Base-by-base conservation (phyloP, 2,113 vertebrate species). In the Struthidea cinerea region DNA sequence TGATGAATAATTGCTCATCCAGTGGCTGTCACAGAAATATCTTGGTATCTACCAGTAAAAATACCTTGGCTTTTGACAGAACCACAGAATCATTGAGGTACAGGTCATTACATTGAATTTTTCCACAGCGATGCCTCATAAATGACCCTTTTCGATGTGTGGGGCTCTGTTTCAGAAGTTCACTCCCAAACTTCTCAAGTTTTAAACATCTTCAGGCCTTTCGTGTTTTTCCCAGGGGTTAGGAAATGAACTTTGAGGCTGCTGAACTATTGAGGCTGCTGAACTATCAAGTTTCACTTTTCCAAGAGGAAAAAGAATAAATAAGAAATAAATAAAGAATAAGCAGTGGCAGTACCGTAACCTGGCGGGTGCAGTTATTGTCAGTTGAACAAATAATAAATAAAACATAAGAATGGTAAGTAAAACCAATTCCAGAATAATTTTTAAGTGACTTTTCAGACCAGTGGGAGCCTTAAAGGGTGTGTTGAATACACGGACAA, bases 341-440 rank as follows among this genome's bases (percentile, higher is more conserved):
- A 14, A 67, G 13, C 71, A 35, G 44, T 21, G 11, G 4, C 32
- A 26, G 10, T 49, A 6, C 11, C 0, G 0, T 30, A n/a, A 8
- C 52, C 24, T 4, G 8, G 13, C 35, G 27, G 18, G 17, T 52
- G 63, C 53, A 52, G 0, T 33, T 76, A 18, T 23, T 59, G 44
- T 12, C 63, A 28, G 14, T 2, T 27, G 18, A 19, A 52, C 18
- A 44, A 44, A 32, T 18, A 59, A 59, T 27, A 42, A 42, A 21
- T 4, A 42, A 33, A 65, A 70, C 3, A 2, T 13, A 39, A 8
- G 13, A 39, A 55, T 18, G 22, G 19, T 18, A 41, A 81, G 15
- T 57, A 35, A 68, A 89, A 77, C 2, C 35, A 53, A 33, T 55
- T 60, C 27, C 33, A 57, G 50, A 91, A 9, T 13, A 3, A n/a